Conservation (phyloP, 2,113 vertebrate genomes). For the Herpailurus yagouaroundi region DNA sequence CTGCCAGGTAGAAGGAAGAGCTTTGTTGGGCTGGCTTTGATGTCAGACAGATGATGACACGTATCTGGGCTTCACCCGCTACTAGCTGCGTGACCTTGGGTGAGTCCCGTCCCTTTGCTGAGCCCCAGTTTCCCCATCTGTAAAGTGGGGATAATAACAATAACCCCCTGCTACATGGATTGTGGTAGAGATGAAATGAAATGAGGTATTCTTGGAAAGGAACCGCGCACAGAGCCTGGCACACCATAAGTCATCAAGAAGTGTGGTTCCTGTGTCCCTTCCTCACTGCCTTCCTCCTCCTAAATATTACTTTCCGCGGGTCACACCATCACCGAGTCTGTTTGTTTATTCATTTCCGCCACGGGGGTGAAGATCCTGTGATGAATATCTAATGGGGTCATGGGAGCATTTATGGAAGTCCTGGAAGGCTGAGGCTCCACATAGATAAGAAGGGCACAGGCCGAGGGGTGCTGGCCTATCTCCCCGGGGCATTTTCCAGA, state of each 20-base stretch:
- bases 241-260: neutral
- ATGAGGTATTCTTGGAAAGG: too few species aligned
- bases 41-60: neutral
- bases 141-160: too few species aligned
- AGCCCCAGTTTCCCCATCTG: constrained; percentile 4
- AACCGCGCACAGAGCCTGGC: neutral
- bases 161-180: neutral
- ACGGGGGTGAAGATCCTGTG: accelerated
- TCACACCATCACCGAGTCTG: neutral
- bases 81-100: neutral
- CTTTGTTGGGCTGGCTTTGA: neutral
- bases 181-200: neutral
- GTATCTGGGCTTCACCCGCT: neutral
- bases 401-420: neutral
- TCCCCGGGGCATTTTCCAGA: neutral
- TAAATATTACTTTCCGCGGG: neutral
- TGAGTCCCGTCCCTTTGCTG: neutral
- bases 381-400: neutral
- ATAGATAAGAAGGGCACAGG: neutral
- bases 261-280: neutral
- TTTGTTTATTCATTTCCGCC: neutral
- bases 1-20: neutral
- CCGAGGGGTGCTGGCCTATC: neutral
- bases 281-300: neutral
- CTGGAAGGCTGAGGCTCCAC: neutral